Percentiles rank a stretch among this genome's conserved stretches.
These are phyloP conservation scores for Ceyx margarethae DNA, from an alignment of 2,113 vertebrate species.

Conservation along the genomic window DNA sequence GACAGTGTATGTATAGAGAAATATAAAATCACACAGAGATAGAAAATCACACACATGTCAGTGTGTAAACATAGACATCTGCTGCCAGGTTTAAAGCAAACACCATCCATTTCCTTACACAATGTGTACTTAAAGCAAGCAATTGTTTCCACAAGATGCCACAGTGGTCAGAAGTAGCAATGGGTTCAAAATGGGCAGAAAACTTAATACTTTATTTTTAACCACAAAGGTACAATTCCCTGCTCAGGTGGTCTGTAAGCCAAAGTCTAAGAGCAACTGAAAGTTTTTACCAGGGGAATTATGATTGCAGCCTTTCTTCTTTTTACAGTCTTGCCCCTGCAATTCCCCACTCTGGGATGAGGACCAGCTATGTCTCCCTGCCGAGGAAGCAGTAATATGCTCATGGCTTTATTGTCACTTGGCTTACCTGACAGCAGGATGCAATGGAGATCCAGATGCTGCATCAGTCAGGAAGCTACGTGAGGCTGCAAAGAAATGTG, in stretches of 20 bases:
- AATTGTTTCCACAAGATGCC: background rate
- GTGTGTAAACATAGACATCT: background rate
- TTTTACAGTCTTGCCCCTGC: background rate
- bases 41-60: background rate
- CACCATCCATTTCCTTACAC: background rate
- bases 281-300: background rate
- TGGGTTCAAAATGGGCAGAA: background rate
- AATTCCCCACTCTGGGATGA: too few species aligned
- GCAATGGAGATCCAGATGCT: background rate
- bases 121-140: background rate
- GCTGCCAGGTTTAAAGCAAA: background rate
- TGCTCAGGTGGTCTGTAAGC: background rate
- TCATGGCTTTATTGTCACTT: background rate
- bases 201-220: background rate
- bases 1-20: background rate
- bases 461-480: background rate
- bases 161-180: background rate
- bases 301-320: background rate
- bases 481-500: background rate
- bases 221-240: background rate
- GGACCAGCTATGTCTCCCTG: background rate
- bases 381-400: background rate
- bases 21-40: background rate
- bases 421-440: background rate
- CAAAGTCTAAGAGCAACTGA: background rate